phyloP scores from a whole-genome alignment of 2,113 vertebrate species.

The Pampusana beccarii region DNA sequence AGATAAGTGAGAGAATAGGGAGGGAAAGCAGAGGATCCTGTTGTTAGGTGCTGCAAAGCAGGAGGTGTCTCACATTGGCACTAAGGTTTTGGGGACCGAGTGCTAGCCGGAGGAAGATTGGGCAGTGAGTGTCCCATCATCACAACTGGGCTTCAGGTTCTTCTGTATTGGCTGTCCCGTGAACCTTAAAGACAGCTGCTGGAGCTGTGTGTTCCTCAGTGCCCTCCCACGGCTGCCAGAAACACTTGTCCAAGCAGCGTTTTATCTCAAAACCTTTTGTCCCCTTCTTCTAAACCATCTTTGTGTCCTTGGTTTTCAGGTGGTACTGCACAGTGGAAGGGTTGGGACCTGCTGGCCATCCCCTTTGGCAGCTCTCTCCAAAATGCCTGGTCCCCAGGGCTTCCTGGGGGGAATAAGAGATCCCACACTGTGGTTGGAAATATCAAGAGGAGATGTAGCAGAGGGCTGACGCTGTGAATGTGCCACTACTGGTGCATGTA shows the following conservation, averaged over 20 bases:
- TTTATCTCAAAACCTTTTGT: not conserved
- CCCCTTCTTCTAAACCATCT: not conserved
- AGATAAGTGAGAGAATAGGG: not conserved
- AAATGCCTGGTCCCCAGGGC: not conserved
- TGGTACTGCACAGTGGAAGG: not conserved
- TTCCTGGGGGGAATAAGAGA: not conserved
- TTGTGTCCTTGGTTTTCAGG: not conserved
- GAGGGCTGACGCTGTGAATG: not conserved
- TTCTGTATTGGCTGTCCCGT: not conserved
- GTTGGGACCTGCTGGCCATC: not conserved
- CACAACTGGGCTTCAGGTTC: not conserved
- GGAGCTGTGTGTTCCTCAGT: not conserved
- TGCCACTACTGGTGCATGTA: accelerated
- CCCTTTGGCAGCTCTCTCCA: not conserved
- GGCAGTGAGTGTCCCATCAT: not conserved
- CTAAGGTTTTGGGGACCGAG: not conserved
- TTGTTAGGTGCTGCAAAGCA: not conserved
- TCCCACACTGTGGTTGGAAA: not conserved
- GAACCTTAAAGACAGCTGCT: not conserved
- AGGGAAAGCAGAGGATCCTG: not conserved
- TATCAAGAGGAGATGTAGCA: not conserved
- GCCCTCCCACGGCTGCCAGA: not conserved
- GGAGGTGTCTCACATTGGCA: not conserved
- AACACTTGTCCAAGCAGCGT: not conserved
- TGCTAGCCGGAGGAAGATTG: not conserved